phyloP scores from a whole-genome alignment of 2,888 invertebrate genomes.

The Dione vanillae region DNA sequence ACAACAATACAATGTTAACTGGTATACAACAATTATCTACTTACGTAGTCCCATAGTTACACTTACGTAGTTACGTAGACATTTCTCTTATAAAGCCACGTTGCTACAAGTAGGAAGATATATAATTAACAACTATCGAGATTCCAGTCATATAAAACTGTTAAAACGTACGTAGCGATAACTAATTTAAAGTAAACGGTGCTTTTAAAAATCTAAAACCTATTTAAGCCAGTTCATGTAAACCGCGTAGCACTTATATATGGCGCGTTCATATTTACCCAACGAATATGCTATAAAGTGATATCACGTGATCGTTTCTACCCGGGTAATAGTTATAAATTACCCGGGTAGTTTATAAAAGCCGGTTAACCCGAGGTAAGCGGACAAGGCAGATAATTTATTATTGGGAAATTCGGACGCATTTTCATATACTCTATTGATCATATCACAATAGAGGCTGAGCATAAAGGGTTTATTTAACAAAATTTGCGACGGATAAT shows the following conservation, averaged over 20 bases:
- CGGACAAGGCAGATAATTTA: conserved; percentile 83
- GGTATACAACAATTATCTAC: too few relatives aligned
- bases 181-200: conserved; percentile 15
- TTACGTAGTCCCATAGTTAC: too few relatives aligned
- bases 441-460: conserved; percentile 55
- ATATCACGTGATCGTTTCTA: conserved; percentile 83
- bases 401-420: conserved; percentile 79
- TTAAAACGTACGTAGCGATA: neutral
- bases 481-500: conserved; percentile 31
- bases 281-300: conserved; percentile 82
- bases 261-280: conserved; percentile 79
- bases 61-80: too few relatives aligned
- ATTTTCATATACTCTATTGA: conserved; percentile 72
- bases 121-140: neutral
- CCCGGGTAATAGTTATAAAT: conserved; percentile 84
- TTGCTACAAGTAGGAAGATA: too few relatives aligned
- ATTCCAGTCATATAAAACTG: neutral
- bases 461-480: conserved; percentile 39
- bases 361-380: conserved; percentile 84
- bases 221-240: conserved; percentile 39
- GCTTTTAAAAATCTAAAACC: conserved; percentile 32
- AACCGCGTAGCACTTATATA: conserved; percentile 45
- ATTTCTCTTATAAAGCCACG: too few relatives aligned
- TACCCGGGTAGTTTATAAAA: conserved; percentile 84
- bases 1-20: too few relatives aligned